These are phyloP conservation scores for Aelia acuminata DNA, from an alignment of 2,888 invertebrate genomes.

Conservation along the genomic window DNA sequence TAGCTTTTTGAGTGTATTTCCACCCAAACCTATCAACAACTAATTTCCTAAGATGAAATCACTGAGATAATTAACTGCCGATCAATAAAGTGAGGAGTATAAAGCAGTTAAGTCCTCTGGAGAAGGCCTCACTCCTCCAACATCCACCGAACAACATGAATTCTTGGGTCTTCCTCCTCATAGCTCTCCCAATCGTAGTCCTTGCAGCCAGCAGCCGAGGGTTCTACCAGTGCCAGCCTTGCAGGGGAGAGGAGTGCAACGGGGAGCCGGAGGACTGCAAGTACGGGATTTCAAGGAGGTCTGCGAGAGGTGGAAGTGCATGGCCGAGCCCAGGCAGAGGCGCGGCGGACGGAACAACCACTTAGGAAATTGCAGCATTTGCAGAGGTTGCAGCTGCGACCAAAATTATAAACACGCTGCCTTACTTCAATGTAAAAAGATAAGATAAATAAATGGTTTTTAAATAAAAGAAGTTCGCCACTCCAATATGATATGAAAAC, in stretches of 20 bases:
- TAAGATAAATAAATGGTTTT: background rate
- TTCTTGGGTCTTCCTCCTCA: background rate
- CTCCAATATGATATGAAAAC: too few relatives aligned
- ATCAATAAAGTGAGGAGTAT: background rate
- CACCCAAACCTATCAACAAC: background rate
- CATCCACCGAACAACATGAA: background rate
- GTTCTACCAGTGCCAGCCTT: conserved; percentile 64
- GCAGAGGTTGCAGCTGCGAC: conserved; percentile 59
- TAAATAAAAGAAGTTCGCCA: background rate
- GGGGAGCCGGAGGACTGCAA: conserved; percentile 52
- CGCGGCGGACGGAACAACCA: conserved; percentile 57
- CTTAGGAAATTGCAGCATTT: conserved; percentile 59
- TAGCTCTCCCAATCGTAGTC: background rate
- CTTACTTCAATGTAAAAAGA: background rate
- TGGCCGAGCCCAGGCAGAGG: conserved; percentile 58
- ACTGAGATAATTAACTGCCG: background rate
- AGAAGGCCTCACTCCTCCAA: conserved; percentile 32
- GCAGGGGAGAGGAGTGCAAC: conserved; percentile 63
- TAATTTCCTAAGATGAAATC: background rate
- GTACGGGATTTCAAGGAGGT: conserved; percentile 49
- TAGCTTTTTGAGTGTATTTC: background rate
- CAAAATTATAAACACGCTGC: background rate
- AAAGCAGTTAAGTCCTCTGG: background rate
- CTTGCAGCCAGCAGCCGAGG: background rate
- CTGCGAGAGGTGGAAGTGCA: conserved; percentile 57